These are phyloP conservation scores for Suricata suricatta DNA, from an alignment of 2,113 vertebrate species.

Conservation along the genomic window DNA sequence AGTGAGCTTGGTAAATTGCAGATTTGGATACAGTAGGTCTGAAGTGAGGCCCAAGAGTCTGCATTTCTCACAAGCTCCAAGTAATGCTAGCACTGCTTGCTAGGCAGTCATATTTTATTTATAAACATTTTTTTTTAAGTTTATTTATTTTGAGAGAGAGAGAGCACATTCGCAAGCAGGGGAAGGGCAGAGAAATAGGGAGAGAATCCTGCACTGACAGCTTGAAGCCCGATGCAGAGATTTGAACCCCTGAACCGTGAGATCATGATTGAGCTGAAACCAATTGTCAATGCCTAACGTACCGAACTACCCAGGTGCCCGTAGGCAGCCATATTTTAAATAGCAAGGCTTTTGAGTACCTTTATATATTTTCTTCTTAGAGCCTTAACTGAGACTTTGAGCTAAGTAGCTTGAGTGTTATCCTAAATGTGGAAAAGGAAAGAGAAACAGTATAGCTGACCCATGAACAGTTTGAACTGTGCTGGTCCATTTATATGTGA, in stretches of 20 bases:
- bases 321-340: background rate
- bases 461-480: background rate
- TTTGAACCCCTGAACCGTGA: no score
- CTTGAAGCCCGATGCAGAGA: background rate
- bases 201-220: no score
- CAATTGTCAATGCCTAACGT: no score
- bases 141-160: no score
- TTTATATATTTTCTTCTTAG: background rate
- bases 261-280: background rate
- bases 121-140: no score
- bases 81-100: background rate
- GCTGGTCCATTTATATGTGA: background rate
- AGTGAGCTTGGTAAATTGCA: background rate
- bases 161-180: no score
- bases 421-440: slow-evolving; percentile 13
- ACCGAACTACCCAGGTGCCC: background rate
- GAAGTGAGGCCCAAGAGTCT: background rate
- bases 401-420: background rate
- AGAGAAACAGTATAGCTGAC: background rate
- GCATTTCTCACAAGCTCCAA: background rate
- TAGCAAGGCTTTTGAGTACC: background rate
- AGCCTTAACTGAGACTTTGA: slow-evolving; percentile 10
- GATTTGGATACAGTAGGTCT: slow-evolving; percentile 12
- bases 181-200: no score
- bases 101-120: background rate